Evolutionary conservation across 1,140 invertebrate genomes (phyloP), one percentile per base, ranked within the genome.

Genomic region (Potamilus streckersoni): DNA sequence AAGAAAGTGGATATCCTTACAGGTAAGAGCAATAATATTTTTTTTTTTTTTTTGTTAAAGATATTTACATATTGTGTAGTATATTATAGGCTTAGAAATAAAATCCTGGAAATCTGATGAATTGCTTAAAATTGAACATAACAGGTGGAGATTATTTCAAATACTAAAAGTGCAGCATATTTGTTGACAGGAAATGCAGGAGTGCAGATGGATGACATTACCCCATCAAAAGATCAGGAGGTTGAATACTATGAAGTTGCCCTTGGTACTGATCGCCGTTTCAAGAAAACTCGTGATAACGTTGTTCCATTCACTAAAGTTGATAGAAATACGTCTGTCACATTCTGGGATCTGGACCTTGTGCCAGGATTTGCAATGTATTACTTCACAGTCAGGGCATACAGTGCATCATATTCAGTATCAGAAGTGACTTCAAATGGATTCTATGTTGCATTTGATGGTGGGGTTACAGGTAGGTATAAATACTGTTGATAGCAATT

Each of bases 371-470:
- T 15, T 61, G 77, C 74, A 11, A 64, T 74, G 0, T 84, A 84
- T 62, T 84, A 83, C 63, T 76, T 83, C 69, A 83, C 80, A 16
- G 83, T 84, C 12, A 23, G 81, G 23, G 83, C 81, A 17, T 67
- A 83, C 64, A 79, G 80, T 66, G 60, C n/a, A 16, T 67, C 75
- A 23, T 67, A 61, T 57, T 31, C 81, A 1, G 63, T 31, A 23
- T 75, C 81, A 4, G 73, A 79, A 56, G 73, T 79, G 20, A 80
- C 80, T 12, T 84, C 83, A n/a, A 84, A 84, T 73, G 82, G 82
- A 31, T 78, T 84, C 58, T 73, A 73, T 65, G 77, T 80, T 14
- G 81, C 75, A 4, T 82, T 76, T 69, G 77, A 80, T 62, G 75
- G 76, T 23, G 76, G 69, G 16, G 79, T 78, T 23, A 69, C 58